Evolutionary conservation across 2,888 invertebrate species (phyloP).

Genomic region (Drosophila phalerata): DNA sequence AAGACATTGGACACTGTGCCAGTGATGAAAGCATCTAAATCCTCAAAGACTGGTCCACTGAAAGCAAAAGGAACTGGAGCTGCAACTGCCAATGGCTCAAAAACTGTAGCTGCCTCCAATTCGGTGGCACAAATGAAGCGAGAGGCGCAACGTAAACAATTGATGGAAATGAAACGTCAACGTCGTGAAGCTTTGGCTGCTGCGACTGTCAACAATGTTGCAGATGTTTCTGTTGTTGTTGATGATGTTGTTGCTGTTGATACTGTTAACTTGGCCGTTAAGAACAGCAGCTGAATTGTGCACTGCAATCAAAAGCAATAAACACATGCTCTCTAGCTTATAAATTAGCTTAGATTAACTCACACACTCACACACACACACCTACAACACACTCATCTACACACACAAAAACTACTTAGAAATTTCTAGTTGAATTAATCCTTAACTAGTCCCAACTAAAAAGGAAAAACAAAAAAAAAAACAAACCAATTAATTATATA

Average conservation of each 20-base stretch:
- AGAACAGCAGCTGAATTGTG: conserved; percentile 76
- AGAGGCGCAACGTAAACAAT: conserved; percentile 91
- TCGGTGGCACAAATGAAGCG: conserved; percentile 87
- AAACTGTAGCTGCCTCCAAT: conserved; percentile 54
- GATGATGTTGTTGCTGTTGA: conserved; percentile 31
- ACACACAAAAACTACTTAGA: conserved; percentile 49
- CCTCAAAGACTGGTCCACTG: conserved; percentile 61
- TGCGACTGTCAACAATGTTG: conserved; percentile 30
- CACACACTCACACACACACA: conserved; percentile 46
- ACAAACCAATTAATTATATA: conserved; percentile 16
- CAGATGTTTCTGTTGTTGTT: conserved; percentile 26
- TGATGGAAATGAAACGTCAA: conserved; percentile 88
- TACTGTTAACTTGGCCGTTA: conserved; percentile 51
- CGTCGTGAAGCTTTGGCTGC: conserved; percentile 82
- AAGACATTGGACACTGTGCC: conserved; percentile 47
- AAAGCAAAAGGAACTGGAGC: conserved; percentile 56
- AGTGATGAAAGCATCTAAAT: conserved; percentile 51
- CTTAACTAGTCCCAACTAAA: conserved; percentile 79
- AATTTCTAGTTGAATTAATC: conserved; percentile 77
- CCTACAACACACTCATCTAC: conserved; percentile 37
- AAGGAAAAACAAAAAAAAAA: neutral
- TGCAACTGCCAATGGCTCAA: conserved; percentile 56
- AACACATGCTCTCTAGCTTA: conserved; percentile 72
- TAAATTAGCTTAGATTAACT: conserved; percentile 42
- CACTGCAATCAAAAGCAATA: conserved; percentile 37